Percentiles rank a stretch among this genome's conserved stretches.
Evolutionary conservation across 1,140 invertebrate species (phyloP).

Genomic region (Drosophila aff.): DNA sequence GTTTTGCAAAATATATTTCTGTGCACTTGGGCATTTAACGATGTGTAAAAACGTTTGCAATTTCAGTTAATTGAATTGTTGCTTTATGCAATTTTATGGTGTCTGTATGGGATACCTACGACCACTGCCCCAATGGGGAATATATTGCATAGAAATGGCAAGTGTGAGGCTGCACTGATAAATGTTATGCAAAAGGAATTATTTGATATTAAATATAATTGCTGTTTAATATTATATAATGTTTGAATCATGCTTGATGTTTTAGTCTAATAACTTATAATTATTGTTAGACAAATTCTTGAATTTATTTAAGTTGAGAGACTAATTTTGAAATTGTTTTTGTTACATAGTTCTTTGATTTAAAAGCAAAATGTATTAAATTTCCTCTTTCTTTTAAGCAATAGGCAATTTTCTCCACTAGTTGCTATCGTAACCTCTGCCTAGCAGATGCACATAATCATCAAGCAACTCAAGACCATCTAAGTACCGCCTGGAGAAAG

Average conservation of each 20-base stretch:
- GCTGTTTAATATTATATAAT: too few relatives aligned
- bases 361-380: neutral
- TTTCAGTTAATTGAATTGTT: conserved; percentile 70
- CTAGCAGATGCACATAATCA: neutral
- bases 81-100: conserved; percentile 45
- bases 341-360: neutral
- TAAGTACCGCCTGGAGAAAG: conserved; percentile 34
- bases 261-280: neutral
- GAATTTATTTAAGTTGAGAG: neutral
- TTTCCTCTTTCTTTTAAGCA: neutral
- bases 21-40: conserved; percentile 67
- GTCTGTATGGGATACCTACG: conserved; percentile 1
- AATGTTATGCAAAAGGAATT: neutral
- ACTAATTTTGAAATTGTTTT: neutral
- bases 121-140: conserved; percentile 6
- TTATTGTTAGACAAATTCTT: neutral
- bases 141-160: neutral
- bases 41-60: conserved; percentile 73
- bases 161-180: neutral
- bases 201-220: neutral
- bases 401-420: neutral
- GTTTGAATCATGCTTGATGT: neutral
- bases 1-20: conserved; percentile 37
- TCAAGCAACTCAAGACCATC: neutral
- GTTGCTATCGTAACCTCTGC: neutral